Percentiles rank a stretch among this genome's conserved stretches.
Evolutionary conservation across 2,888 invertebrate species (phyloP).

Genomic region (Strigamia maritima): DNA sequence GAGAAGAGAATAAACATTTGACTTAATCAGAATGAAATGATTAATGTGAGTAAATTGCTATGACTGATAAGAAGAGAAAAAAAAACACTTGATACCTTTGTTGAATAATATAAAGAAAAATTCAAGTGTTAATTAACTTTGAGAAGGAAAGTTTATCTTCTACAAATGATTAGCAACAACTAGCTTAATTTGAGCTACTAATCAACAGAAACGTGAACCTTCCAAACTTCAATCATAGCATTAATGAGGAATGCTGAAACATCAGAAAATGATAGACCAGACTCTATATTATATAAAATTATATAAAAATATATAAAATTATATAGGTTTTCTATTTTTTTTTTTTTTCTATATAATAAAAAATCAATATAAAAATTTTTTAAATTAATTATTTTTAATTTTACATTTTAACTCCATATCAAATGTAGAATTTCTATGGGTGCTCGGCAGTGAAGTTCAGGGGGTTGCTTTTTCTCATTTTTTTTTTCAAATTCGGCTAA

Average conservation of each 20-base stretch:
- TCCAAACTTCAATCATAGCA: too few species aligned
- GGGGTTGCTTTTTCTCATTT: not conserved
- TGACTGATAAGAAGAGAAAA: not conserved
- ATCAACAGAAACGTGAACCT: not conserved
- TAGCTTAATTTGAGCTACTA: not conserved
- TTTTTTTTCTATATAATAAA: too few species aligned
- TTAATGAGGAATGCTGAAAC: not conserved
- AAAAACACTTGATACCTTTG: not conserved
- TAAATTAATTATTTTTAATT: not conserved
- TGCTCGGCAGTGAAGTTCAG: not conserved
- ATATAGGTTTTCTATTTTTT: too few species aligned
- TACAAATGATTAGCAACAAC: not conserved
- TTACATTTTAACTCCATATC: not conserved
- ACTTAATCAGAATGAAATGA: not conserved
- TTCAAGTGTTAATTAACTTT: not conserved
- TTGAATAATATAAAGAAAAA: not conserved
- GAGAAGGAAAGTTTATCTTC: not conserved
- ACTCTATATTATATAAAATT: too few species aligned
- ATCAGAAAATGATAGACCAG: not conserved
- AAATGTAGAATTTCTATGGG: not conserved
- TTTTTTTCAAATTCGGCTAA: too few species aligned
- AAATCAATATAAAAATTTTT: not conserved
- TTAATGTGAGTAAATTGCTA: not conserved
- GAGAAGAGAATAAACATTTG: constrained; percentile 2
- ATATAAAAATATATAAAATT: too few species aligned